Conservation (phyloP, 1,140 invertebrate species). For the Zaprionus camerounensis region DNA sequence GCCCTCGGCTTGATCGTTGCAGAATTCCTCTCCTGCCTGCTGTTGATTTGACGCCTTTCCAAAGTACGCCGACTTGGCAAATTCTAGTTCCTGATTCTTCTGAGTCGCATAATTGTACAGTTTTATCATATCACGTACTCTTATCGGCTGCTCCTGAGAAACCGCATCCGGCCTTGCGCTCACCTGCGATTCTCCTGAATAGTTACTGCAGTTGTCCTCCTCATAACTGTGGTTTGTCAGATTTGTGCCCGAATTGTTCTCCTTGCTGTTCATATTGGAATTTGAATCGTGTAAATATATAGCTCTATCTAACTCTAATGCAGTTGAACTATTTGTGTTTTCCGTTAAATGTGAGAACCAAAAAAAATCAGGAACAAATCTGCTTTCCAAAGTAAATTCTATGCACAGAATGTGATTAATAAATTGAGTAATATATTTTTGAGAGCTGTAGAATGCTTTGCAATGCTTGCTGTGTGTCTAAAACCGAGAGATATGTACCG, state of each 20-base stretch:
- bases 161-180: conserved; percentile 6
- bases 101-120: conserved; percentile 68
- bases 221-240: conserved; percentile 17
- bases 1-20: conserved; percentile 19
- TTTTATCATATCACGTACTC: conserved; percentile 72
- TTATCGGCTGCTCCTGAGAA: conserved; percentile 47
- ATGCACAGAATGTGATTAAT: conserved; percentile 7
- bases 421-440: not conserved
- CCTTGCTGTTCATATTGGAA: conserved; percentile 40
- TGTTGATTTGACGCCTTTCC: conserved; percentile 22
- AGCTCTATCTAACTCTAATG: not conserved
- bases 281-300: conserved; percentile 9
- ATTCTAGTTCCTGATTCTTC: conserved; percentile 66
- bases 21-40: not conserved
- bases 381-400: conserved; percentile 19
- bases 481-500: not conserved
- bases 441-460: not conserved
- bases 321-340: conserved; percentile 13
- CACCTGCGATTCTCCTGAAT: conserved; percentile 6
- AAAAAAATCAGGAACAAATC: conserved; percentile 39
- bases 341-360: conserved; percentile 39
- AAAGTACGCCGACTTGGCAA: conserved; percentile 62
- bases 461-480: conserved; percentile 33
- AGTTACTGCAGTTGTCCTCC: conserved; percentile 38
- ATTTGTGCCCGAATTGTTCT: conserved; percentile 14